Evolutionary conservation across 2,113 vertebrate genomes (phyloP), one percentile per base, ranked within the genome.

Genomic region (Siniperca chuatsi): DNA sequence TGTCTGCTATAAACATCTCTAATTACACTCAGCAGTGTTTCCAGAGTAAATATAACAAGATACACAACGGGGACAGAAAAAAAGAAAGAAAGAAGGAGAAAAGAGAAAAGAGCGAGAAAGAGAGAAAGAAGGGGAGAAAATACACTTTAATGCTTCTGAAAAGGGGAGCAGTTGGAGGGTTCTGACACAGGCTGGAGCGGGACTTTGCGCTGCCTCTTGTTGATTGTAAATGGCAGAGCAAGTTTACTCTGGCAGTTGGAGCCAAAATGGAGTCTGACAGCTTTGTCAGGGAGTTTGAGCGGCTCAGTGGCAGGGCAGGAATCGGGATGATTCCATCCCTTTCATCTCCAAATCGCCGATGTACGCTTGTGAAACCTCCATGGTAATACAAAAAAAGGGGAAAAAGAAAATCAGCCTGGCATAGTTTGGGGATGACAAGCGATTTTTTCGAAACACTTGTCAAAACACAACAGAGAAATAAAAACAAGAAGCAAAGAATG

Each of bases 281-380:
- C 87, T 93, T 94, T 96, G 95, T 96, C 95, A 96, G 95, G 90
- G 95, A 96, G 95, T 95, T 93, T 94, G 94, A 95, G 92, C 93
- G 86, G 95, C 93, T 95, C 95, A 83, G 90, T 93, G 93, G 93
- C 94, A 90, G 95, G 93, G 95, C 94, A 92, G 89, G 91, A 96
- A 95, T 95, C 86, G 70, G 84, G 91, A 92, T 76, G 95, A 96
- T 92, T 91, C 81, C 86, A 78, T 55, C 87, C 70, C 96, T 97
- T 97, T 96, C 92, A 97, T 95, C 95, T 96, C 93, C 82, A 91
- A 94, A 94, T 92, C 89, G 83, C 89, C 72, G 83, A 89, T 93
- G 93, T 92, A 67, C 82, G 87, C 81, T 87, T 44, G 78, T 92
- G 91, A 95, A 94, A 79, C 89, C 93, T 90, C 76, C 79, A 64